These are phyloP conservation scores for Sylvilagus bachmani DNA, from an alignment of 2,113 vertebrate species.

Conservation along the genomic window DNA sequence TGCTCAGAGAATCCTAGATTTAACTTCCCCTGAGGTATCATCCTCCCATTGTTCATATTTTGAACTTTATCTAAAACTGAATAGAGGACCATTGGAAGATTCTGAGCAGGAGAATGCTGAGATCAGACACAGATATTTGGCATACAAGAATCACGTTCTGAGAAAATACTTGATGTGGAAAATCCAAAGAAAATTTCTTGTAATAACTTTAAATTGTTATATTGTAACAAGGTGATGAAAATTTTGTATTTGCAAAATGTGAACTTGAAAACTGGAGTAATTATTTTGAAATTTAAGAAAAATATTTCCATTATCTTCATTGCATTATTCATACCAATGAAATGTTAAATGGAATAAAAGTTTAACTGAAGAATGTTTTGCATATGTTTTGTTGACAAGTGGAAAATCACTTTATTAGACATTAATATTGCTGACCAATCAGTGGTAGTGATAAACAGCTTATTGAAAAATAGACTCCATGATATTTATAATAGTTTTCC, in stretches of 20 bases:
- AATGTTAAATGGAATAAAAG: background rate
- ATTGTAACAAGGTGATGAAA: background rate
- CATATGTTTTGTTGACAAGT: background rate
- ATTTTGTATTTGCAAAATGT: conserved; percentile 16
- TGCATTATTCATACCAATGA: background rate
- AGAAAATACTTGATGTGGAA: background rate
- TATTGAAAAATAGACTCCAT: conserved; percentile 22
- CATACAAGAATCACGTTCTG: background rate
- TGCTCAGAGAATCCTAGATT: conserved; percentile 49
- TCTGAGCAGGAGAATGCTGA: conserved; percentile 1
- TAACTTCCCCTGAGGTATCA: background rate
- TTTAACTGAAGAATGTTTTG: conserved; percentile 3
- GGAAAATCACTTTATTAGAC: background rate
- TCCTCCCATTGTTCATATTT: background rate
- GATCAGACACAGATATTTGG: background rate
- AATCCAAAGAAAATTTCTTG: background rate
- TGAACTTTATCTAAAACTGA: conserved; percentile 18
- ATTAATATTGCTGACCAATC: background rate
- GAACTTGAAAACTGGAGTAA: background rate
- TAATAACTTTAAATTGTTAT: background rate
- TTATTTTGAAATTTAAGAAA: conserved; percentile 31
- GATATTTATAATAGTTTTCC: conserved; percentile 1
- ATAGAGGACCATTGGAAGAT: background rate
- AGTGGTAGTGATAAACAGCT: background rate
- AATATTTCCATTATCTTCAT: conserved; percentile 4